A percentile compares a stretch with the other conserved stretches of the same genome.
phyloP scores from a whole-genome alignment of 1,140 invertebrate species.

The Adoxophyes honmai region DNA sequence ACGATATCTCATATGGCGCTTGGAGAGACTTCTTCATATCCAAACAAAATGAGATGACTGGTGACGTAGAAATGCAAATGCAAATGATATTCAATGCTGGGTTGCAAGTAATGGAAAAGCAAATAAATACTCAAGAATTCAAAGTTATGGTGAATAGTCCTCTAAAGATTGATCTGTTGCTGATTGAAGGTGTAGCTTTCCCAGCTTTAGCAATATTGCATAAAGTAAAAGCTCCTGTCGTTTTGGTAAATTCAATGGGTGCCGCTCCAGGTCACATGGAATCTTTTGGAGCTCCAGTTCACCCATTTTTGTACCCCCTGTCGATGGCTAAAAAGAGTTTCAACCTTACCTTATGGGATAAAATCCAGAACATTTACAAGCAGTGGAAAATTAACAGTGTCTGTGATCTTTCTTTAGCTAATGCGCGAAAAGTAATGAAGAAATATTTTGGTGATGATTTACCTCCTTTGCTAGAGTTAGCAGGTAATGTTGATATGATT shows the following conservation, averaged over 20 bases:
- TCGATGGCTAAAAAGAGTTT: conserved; percentile 35
- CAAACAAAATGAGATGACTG: conserved; percentile 18
- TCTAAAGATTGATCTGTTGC: conserved; percentile 40
- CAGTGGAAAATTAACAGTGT: conserved; percentile 3
- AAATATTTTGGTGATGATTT: conserved; percentile 56
- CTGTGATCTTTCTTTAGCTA: neutral
- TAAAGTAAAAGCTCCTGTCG: conserved; percentile 58
- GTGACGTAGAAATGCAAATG: too few species aligned
- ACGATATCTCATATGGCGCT: conserved; percentile 31
- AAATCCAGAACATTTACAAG: conserved; percentile 37
- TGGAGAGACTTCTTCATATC: conserved; percentile 24
- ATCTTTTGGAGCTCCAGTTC: conserved; percentile 61
- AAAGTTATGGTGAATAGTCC: conserved; percentile 38
- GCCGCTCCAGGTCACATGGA: conserved; percentile 28
- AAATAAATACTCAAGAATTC: conserved; percentile 39
- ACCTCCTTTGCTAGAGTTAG: conserved; percentile 57
- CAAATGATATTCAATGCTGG: conserved; percentile 24
- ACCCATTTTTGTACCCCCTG: conserved; percentile 68
- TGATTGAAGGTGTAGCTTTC: conserved; percentile 41
- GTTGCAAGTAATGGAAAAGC: conserved; percentile 29
- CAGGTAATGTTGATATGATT: conserved; percentile 71
- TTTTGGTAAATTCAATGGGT: conserved; percentile 54
- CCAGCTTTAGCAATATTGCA: conserved; percentile 45
- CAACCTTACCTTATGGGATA: conserved; percentile 45
- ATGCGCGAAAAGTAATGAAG: conserved; percentile 24